These are phyloP conservation scores for Erebia epiphron DNA, from an alignment of 2,888 invertebrate species.

Conservation along the genomic window DNA sequence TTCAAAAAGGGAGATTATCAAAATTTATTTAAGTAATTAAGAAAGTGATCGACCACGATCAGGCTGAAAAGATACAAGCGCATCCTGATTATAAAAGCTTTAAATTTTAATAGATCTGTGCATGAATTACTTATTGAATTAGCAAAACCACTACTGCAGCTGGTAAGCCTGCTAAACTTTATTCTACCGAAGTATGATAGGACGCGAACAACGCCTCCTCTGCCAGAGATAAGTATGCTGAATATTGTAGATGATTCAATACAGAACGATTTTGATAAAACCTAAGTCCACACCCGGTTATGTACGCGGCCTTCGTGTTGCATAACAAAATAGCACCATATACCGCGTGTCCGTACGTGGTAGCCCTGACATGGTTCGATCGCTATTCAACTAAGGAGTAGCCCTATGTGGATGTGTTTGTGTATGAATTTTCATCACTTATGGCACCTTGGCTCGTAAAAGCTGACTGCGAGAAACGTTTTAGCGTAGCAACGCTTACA, in stretches of 20 bases:
- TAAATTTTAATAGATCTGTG: no score
- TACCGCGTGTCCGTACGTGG: slow-evolving; percentile 56
- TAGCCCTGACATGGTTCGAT: slow-evolving; percentile 76
- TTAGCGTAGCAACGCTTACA: neutral
- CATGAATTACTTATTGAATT: no score
- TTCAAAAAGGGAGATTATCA: no score
- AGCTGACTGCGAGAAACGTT: slow-evolving; percentile 4
- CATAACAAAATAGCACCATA: slow-evolving; percentile 63
- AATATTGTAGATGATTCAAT: slow-evolving; percentile 23
- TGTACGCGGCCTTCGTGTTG: slow-evolving; percentile 48
- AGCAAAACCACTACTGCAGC: no score
- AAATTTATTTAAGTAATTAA: no score
- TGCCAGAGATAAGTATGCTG: neutral
- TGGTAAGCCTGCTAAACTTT: neutral
- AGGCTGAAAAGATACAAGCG: no score
- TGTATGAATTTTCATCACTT: slow-evolving; percentile 21
- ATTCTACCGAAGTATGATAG: neutral
- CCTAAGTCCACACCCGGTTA: slow-evolving; percentile 37
- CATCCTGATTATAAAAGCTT: no score
- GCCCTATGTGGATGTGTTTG: slow-evolving; percentile 55
- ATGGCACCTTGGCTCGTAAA: slow-evolving; percentile 19
- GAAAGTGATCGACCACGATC: no score
- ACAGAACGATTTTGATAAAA: slow-evolving; percentile 26
- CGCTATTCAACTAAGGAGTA: slow-evolving; percentile 63
- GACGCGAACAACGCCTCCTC: neutral